Conservation (phyloP, 2,888 invertebrate species). For the Tipula vernalis region DNA sequence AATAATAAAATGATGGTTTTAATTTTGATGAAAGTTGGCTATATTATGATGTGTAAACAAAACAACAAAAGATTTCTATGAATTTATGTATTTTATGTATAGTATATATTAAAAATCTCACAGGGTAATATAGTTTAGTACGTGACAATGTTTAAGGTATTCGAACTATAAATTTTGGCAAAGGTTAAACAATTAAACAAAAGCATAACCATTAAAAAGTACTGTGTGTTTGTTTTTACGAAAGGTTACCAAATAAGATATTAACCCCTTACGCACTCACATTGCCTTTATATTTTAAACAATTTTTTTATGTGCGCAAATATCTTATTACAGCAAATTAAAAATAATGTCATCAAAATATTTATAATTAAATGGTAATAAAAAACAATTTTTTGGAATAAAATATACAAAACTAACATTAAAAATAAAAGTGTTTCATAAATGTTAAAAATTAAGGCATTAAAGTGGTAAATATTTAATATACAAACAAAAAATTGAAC, state of each 20-base stretch:
- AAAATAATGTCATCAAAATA: not conserved
- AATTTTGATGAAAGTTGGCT: not conserved
- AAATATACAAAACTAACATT: not conserved
- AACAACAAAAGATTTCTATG: not conserved
- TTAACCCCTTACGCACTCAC: not conserved
- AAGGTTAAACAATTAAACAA: not conserved
- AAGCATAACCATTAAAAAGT: not conserved
- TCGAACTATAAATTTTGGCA: not conserved
- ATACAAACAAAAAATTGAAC: not conserved
- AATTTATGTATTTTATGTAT: not conserved
- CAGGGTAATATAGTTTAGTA: no score
- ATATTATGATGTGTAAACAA: not conserved
- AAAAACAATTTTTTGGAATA: not conserved
- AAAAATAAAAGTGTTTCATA: not conserved
- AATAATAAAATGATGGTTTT: not conserved
- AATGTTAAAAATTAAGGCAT: not conserved
- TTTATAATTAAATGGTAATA: not conserved
- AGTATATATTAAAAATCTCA: no score
- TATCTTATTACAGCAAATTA: not conserved
- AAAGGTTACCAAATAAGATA: not conserved
- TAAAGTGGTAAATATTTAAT: not conserved
- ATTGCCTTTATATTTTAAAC: not conserved
- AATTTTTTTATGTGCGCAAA: not conserved
- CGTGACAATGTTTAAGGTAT: not conserved
- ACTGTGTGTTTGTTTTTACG: not conserved